phyloP scores from a whole-genome alignment of 2,797 vertebrate genomes.

The Novumbra hubbsi region DNA sequence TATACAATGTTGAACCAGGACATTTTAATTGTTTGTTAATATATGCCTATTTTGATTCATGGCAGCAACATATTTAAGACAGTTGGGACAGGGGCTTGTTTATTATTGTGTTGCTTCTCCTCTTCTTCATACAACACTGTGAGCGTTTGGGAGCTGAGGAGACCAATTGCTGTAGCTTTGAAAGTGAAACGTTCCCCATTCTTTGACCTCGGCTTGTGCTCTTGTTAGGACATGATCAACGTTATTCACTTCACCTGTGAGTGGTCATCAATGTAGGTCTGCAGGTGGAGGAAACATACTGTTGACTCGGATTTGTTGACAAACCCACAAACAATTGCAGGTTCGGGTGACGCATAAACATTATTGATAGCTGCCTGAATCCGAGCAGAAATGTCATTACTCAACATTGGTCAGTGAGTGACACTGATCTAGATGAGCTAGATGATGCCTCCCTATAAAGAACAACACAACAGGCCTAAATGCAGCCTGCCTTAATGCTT shows the following conservation, averaged over 20 bases:
- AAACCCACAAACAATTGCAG: slow-evolving; percentile 61
- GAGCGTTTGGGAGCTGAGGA: too few species aligned
- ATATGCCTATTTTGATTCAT: too few species aligned
- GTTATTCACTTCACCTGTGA: slow-evolving; percentile 2
- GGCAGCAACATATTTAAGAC: not conserved
- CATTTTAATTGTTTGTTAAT: too few species aligned
- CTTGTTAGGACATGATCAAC: too few species aligned
- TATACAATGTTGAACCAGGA: too few species aligned
- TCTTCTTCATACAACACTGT: too few species aligned
- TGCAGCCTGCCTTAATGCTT: slow-evolving; percentile 39
- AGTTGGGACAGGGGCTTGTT: not conserved
- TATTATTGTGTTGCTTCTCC: too few species aligned
- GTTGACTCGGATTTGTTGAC: slow-evolving; percentile 52
- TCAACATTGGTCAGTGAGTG: not conserved
- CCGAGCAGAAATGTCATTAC: slow-evolving; percentile 40
- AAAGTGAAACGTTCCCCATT: too few species aligned
- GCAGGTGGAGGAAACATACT: slow-evolving; percentile 48
- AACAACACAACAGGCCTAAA: slow-evolving; percentile 15
- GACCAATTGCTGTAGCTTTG: too few species aligned
- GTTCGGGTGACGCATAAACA: slow-evolving; percentile 64
- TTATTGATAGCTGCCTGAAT: slow-evolving; percentile 59
- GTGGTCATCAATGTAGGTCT: slow-evolving; percentile 52
- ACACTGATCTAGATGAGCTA: not conserved
- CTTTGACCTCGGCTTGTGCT: too few species aligned
- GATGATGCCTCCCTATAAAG: slow-evolving; percentile 7